Percentiles rank a stretch among this genome's conserved stretches.
These are phyloP conservation scores for Aphelenchoides fujianensis DNA, from an alignment of 1,140 invertebrate species.

Conservation along the genomic window DNA sequence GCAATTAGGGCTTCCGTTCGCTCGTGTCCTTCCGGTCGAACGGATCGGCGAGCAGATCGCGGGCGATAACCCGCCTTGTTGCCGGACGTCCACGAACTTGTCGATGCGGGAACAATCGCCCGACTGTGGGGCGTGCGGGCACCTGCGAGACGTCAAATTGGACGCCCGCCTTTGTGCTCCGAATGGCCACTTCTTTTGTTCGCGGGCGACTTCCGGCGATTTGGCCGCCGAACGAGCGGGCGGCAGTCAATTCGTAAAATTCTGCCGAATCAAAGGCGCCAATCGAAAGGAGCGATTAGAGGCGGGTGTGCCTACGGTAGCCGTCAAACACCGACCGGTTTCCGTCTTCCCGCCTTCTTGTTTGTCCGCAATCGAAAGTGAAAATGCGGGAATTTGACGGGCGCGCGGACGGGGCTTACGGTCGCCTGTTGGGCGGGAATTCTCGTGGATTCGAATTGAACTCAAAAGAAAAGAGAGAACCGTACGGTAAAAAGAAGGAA, in stretches of 20 bases:
- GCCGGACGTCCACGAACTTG: background rate
- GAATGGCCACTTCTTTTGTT: too few relatives aligned
- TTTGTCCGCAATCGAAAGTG: background rate
- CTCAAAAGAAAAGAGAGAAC: background rate
- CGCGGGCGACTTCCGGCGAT: constrained; percentile 9
- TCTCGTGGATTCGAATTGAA: too few relatives aligned
- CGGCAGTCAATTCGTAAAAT: constrained; percentile 3
- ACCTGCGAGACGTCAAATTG: background rate
- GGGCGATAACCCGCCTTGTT: background rate
- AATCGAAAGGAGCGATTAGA: background rate
- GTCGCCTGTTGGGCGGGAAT: too few relatives aligned
- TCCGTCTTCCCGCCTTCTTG: background rate
- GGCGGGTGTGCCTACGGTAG: background rate
- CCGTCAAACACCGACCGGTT: background rate
- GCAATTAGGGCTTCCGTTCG: constrained; percentile 1
- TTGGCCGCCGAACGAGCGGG: background rate
- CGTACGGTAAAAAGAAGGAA: background rate
- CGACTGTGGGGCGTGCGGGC: background rate
- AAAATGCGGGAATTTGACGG: constrained; percentile 1
- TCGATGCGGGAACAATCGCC: background rate
- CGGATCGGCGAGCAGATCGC: constrained; percentile 3
- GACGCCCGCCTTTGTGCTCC: too few relatives aligned
- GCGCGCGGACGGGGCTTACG: background rate
- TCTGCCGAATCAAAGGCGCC: background rate
- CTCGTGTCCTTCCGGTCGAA: background rate